A percentile compares a stretch with the other conserved stretches of the same genome.
These are phyloP conservation scores for Goniozus legneri DNA, from an alignment of 1,140 invertebrate species.

Conservation along the genomic window DNA sequence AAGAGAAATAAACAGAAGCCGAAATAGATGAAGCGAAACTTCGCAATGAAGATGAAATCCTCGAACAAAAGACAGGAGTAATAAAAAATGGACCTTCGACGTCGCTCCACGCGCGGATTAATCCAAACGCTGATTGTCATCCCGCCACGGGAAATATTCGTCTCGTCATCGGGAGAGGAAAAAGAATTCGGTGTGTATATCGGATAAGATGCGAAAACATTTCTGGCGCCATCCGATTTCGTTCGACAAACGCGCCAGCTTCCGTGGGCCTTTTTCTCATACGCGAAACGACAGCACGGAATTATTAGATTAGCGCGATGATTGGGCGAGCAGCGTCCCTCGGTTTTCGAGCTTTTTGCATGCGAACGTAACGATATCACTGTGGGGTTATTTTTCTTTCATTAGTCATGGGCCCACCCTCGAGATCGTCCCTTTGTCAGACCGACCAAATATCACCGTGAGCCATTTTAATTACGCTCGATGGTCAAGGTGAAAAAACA, in stretches of 20 bases:
- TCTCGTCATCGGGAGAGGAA: no score
- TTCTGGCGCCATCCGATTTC: constrained; percentile 1
- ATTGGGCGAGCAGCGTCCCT: constrained; percentile 13
- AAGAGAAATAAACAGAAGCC: not conserved
- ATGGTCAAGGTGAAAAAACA: no score
- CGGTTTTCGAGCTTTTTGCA: no score
- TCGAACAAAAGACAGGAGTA: constrained; percentile 11
- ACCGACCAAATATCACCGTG: no score
- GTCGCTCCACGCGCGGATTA: constrained; percentile 1
- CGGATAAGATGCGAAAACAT: constrained; percentile 15
- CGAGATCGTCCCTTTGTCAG: no score
- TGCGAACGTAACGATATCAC: not conserved
- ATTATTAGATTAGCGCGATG: constrained; percentile 27
- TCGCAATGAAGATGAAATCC: no score
- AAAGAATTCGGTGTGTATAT: no score
- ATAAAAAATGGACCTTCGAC: constrained; percentile 15
- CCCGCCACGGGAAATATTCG: no score
- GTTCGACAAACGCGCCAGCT: constrained; percentile 8
- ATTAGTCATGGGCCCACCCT: no score
- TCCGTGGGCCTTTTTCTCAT: not conserved
- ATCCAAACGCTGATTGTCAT: no score
- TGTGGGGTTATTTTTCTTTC: constrained; percentile 16
- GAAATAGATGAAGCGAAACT: not conserved
- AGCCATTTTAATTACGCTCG: no score
- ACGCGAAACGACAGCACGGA: constrained; percentile 24